These are phyloP conservation scores for Notiomystis cincta DNA, from an alignment of 2,113 vertebrate genomes.

Conservation along the genomic window DNA sequence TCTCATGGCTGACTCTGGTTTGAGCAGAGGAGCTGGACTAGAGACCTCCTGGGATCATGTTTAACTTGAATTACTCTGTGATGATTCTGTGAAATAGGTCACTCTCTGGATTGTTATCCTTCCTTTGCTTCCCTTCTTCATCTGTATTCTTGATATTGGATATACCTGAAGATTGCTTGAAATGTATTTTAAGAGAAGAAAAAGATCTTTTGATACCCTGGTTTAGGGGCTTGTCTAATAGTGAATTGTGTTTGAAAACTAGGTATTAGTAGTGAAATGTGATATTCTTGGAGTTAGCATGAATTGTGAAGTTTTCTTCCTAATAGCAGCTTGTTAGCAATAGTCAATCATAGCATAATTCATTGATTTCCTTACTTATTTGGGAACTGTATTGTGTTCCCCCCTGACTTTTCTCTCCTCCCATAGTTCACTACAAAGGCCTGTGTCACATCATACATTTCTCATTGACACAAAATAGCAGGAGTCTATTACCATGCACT, in stretches of 20 bases:
- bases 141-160: not conserved
- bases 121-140: not conserved
- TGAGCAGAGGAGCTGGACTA: not conserved
- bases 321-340: not conserved
- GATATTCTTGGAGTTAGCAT: not conserved
- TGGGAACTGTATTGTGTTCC: not conserved
- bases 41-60: not conserved
- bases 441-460: constrained; percentile 35
- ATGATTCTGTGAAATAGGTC: not conserved
- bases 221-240: not conserved
- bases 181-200: not conserved
- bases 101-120: not conserved
- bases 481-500: not conserved
- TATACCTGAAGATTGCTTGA: not conserved
- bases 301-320: not conserved
- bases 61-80: not conserved
- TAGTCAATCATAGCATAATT: not conserved
- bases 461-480: constrained; percentile 32
- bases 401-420: constrained; percentile 12
- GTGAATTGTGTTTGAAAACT: not conserved
- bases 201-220: not conserved
- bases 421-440: constrained; percentile 39
- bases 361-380: not conserved
- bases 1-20: not conserved
- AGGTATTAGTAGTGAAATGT: not conserved